Evolutionary conservation across 2,888 invertebrate species (phyloP), one percentile per base, ranked within the genome.

Genomic region (Tenthredo amoena): DNA sequence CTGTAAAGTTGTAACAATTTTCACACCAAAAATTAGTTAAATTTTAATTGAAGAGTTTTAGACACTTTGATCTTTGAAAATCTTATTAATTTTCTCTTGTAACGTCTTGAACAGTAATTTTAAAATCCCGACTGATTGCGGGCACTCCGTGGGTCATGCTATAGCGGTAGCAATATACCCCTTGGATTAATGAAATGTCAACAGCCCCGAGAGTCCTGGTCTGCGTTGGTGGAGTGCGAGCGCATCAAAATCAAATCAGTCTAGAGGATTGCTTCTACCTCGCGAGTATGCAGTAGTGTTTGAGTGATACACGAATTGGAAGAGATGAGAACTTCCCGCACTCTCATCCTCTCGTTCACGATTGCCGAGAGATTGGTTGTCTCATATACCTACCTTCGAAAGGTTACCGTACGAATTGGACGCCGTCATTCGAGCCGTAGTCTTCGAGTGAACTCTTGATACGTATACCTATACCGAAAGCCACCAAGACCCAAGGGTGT

Each of bases 321-420:
- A 81, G 58, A 81, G 79, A 62, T 81, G 62, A 58, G 26, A 58
- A 40, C 47, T 37, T 21, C 58, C 40, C 12, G 37, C 18, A 37
- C 26, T 62, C 58, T 31, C 21, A 50, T 40, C 62, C 40, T 12
- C 58, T 9, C 15, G 15, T 81, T 62, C 62, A 10, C 58, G 40
- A 81, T 81, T 81, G 40, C 79, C 40, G 62, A 62, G 79, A 81
- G 79, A 81, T 81, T 81, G 79, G 58, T 37, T 79, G 79, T 79
- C 58, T 58, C 79, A 21, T 37, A 79, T n/a, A 15, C 31, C 21
- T 47, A 31, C 18, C 15, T 77, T 6, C 58, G 18, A 34, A 81
- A 81, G 40, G 58, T 81, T 62, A 62, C 62, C 26, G 62, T 50
- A 34, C 26, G 79, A 81, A 81, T 81, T 81, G 79, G 37, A 34